Conservation (phyloP, 2,888 invertebrate species). For the Phortica okadai region DNA sequence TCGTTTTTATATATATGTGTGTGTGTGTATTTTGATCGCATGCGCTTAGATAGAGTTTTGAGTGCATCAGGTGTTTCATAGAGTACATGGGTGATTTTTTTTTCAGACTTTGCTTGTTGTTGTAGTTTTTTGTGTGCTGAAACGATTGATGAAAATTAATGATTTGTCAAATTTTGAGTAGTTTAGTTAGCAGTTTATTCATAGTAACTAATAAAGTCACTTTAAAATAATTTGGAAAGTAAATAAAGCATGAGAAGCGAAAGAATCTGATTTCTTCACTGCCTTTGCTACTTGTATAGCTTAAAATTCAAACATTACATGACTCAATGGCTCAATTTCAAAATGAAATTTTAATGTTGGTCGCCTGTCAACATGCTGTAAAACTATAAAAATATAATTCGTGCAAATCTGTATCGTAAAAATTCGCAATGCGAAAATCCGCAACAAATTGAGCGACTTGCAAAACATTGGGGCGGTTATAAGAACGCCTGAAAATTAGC, state of each 20-base stretch:
- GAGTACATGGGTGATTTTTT: conserved; percentile 12
- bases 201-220: no score
- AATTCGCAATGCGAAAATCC: conserved; percentile 58
- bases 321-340: conserved; percentile 31
- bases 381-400: conserved; percentile 68
- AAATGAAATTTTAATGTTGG: conserved; percentile 59
- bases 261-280: no score
- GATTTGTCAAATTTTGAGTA: no score
- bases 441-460: conserved; percentile 59
- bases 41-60: not conserved
- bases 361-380: conserved; percentile 62
- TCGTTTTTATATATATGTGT: not conserved
- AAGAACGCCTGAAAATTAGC: conserved; percentile 22
- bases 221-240: no score
- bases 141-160: not conserved
- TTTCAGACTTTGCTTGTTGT: not conserved
- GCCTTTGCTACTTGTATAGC: not conserved
- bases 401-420: conserved; percentile 67
- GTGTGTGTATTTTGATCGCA: not conserved
- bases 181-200: no score
- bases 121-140: not conserved
- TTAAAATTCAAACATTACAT: not conserved
- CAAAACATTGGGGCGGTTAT: not conserved
- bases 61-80: conserved; percentile 18
- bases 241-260: no score